Evolutionary conservation across 2,113 vertebrate genomes (phyloP).

Genomic region (Lates calcarifer): DNA sequence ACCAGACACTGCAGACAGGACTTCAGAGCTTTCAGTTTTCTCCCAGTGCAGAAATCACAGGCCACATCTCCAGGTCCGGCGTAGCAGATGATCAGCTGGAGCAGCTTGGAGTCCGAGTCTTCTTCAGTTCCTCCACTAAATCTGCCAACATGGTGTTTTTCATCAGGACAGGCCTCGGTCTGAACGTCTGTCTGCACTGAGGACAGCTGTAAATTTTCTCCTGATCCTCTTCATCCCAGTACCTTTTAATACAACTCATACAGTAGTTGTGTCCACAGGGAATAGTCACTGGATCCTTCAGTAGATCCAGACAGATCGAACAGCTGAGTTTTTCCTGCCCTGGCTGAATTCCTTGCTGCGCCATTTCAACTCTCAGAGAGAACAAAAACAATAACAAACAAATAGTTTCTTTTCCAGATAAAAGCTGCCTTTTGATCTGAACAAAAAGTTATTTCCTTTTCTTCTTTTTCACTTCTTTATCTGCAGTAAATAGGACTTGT

Average conservation of each 20-base stretch:
- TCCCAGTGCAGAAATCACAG: conserved; percentile 29
- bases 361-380: not conserved
- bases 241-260: not conserved
- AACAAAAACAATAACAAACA: not conserved
- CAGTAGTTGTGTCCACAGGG: conserved; percentile 13
- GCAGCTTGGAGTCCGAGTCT: not conserved
- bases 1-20: conserved; percentile 37
- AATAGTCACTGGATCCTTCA: not conserved
- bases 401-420: not conserved
- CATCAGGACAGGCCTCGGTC: not conserved
- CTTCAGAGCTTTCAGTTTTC: not conserved
- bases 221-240: conserved; percentile 2
- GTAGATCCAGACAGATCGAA: not conserved
- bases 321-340: not conserved
- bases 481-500: too few relatives aligned
- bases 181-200: conserved; percentile 32
- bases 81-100: conserved; percentile 21
- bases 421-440: too few relatives aligned
- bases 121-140: conserved; percentile 19
- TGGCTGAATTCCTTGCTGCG: not conserved
- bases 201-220: not conserved
- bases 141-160: conserved; percentile 25
- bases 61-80: conserved; percentile 11
- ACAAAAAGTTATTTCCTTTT: too few relatives aligned
- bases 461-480: too few relatives aligned